Evolutionary conservation across 2,113 vertebrate species (phyloP).

Genomic region (Neopipo cinnamomea): DNA sequence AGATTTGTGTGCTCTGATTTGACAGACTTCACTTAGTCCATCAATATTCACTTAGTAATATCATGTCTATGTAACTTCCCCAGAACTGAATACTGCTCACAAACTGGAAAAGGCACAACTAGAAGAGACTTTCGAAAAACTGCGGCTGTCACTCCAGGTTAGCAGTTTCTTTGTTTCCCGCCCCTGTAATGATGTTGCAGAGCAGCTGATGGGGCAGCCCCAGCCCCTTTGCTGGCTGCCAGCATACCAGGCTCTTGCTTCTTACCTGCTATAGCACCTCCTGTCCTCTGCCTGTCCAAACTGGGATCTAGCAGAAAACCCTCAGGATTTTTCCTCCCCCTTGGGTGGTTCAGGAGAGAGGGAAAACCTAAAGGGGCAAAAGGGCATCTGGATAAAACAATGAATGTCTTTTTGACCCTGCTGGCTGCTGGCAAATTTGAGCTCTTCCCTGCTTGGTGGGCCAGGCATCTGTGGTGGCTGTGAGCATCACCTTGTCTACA

Average conservation of each 20-base stretch:
- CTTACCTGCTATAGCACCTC: neutral
- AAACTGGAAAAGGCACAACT: conserved; percentile 89
- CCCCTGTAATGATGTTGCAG: fast-evolving
- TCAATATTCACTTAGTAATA: neutral
- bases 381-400: neutral
- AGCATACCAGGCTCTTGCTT: neutral
- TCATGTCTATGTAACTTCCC: conserved; percentile 10
- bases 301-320: neutral
- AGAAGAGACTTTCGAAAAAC: conserved; percentile 90
- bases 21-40: neutral
- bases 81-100: conserved; percentile 87
- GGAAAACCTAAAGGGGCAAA: neutral
- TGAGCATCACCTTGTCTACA: neutral
- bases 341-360: neutral
- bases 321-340: neutral
- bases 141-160: conserved; percentile 92
- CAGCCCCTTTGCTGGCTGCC: fast-evolving
- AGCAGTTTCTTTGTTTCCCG: neutral
- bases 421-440: neutral
- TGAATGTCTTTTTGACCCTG: neutral
- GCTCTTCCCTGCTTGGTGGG: neutral
- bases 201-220: neutral
- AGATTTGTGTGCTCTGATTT: fast-evolving
- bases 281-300: neutral
- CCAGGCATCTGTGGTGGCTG: neutral